These are phyloP conservation scores for Dendrocincla tyrannina DNA, from an alignment of 2,797 vertebrate species.

Conservation along the genomic window DNA sequence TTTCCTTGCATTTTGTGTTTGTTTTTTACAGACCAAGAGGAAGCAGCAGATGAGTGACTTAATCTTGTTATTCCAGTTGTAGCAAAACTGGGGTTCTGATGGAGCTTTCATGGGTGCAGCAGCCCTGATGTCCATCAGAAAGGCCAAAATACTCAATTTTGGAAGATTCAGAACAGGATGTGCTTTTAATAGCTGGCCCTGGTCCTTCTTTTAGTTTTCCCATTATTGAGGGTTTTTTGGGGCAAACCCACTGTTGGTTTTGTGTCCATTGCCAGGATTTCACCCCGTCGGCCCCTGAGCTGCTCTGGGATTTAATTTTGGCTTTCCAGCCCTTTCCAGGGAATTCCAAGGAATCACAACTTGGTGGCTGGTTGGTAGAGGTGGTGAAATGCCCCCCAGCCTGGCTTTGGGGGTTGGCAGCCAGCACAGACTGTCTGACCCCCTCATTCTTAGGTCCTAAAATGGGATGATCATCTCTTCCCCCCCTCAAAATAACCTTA, in stretches of 20 bases:
- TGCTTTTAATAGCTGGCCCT: background rate
- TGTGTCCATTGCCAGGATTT: background rate
- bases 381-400: background rate
- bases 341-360: background rate
- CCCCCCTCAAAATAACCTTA: background rate
- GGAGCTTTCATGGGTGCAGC: background rate
- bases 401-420: background rate
- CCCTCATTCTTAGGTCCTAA: background rate
- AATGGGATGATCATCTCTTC: background rate
- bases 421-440: background rate
- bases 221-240: background rate
- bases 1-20: background rate
- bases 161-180: background rate
- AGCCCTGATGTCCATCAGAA: background rate
- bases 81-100: background rate
- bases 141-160: background rate
- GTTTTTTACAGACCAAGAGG: background rate
- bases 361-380: background rate
- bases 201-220: background rate
- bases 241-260: background rate
- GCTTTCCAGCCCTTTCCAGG: background rate
- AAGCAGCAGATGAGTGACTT: background rate
- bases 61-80: fast-evolving
- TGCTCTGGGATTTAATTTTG: background rate
- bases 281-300: background rate